phyloP scores from a whole-genome alignment of 2,888 invertebrate species.

The Steromphala cineraria region DNA sequence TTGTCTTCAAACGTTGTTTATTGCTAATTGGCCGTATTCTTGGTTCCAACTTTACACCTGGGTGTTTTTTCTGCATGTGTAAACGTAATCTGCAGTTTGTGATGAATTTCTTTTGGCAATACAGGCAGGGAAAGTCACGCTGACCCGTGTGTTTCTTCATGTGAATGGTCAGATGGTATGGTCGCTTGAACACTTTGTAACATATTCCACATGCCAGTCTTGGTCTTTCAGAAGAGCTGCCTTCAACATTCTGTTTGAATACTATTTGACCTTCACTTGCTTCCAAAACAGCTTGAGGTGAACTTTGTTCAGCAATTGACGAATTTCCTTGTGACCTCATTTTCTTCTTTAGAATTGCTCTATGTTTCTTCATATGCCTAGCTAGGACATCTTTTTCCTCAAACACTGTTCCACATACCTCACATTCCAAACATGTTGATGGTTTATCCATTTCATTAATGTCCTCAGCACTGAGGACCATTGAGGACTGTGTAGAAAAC shows the following conservation, averaged over 20 bases:
- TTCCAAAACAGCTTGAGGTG: background rate
- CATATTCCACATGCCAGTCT: too few species aligned
- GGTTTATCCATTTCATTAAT: background rate
- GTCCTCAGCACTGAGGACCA: background rate
- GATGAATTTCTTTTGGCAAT: constrained; percentile 4
- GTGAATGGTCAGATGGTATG: background rate
- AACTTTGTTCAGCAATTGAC: background rate
- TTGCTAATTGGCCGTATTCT: too few species aligned
- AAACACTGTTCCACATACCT: background rate
- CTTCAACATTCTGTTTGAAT: too few species aligned
- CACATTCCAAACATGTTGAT: background rate
- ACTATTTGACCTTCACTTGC: too few species aligned
- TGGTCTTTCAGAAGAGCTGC: too few species aligned
- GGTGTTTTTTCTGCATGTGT: background rate
- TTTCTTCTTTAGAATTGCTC: background rate
- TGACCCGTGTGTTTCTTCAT: constrained; percentile 2
- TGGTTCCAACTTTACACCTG: background rate
- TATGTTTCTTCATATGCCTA: constrained; percentile 4
- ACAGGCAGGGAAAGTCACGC: background rate
- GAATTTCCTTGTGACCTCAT: background rate
- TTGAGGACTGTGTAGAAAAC: background rate
- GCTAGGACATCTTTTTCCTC: background rate
- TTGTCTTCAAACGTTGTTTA: too few species aligned
- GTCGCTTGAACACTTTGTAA: too few species aligned
- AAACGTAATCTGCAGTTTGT: background rate